Evolutionary conservation across 1,140 invertebrate genomes (phyloP), one percentile per base, ranked within the genome.

Genomic region (Calephelis nemesis): DNA sequence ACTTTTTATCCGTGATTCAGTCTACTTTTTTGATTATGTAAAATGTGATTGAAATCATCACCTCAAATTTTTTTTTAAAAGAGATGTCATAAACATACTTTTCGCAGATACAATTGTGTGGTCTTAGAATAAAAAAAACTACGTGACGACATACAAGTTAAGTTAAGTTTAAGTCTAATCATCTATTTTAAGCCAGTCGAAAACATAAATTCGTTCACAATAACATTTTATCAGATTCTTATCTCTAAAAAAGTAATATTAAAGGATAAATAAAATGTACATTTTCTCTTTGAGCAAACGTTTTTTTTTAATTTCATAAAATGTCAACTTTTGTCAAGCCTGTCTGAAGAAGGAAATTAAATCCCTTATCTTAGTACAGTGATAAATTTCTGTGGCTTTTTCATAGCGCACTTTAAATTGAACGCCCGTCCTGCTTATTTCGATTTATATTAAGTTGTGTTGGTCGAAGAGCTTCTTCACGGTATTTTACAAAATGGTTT

Each of bases 311-410:
- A 81, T 82, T 83, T 83, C 69, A 83, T 74, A 78, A 82, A 79
- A 78, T 72, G 77, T 74, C 73, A 78, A 74, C 78, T 76, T 81
- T 82, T 77, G 76, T 79, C 81, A 83, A 77, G 72, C 74, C 77
- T 79, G 77, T 78, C 77, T 73, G 71, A 75, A 68, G 72, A 76
- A 83, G 84, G 84, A 86, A 86, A 86, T 86, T 86, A 86, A 86
- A 84, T 79, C 71, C 72, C 78, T 82, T 82, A 81, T 81, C 81
- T 85, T 81, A 82, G 80, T 81, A 74, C 64, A 62, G 67, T 75
- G 79, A 81, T 85, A 79, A 82, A 81, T 78, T 78, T 76, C 72
- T 73, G 74, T 76, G 70, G 73, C 70, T 84, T 79, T 78, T 83
- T 79, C 70, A 75, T 77, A 71, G 67, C 68, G 62, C 52, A 52